These are phyloP conservation scores for Tupiocoris notatus DNA, from an alignment of 2,888 invertebrate species.

Conservation along the genomic window DNA sequence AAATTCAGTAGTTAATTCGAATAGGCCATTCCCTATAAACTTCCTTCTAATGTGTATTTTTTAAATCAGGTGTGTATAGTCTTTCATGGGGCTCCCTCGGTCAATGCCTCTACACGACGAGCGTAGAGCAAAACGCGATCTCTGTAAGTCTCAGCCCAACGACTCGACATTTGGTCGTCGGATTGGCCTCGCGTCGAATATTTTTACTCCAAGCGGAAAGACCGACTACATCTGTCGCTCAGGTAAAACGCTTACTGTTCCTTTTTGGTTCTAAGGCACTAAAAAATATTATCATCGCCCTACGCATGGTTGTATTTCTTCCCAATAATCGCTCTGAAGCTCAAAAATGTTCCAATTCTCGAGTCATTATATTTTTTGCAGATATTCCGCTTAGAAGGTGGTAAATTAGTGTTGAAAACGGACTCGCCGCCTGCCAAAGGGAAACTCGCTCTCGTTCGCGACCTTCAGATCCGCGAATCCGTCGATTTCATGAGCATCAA, in stretches of 20 bases:
- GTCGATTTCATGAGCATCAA: constrained; percentile 72
- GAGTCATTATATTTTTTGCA: constrained; percentile 35
- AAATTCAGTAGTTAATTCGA: neutral
- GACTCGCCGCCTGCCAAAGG: constrained; percentile 47
- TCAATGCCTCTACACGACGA: constrained; percentile 74
- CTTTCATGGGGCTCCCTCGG: constrained; percentile 72
- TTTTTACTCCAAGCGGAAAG: constrained; percentile 55
- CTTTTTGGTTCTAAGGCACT: too few relatives aligned
- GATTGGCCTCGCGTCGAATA: constrained; percentile 67
- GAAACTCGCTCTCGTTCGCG: constrained; percentile 60
- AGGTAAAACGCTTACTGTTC: constrained; percentile 51
- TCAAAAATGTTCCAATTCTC: neutral
- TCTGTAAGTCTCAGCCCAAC: constrained; percentile 83
- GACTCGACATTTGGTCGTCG: constrained; percentile 74
- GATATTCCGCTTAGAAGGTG: constrained; percentile 48
- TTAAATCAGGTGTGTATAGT: constrained; percentile 77
- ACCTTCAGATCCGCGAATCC: constrained; percentile 63
- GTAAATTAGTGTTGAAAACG: constrained; percentile 30
- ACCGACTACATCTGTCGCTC: constrained; percentile 54
- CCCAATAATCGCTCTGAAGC: too few relatives aligned
- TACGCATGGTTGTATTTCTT: too few relatives aligned
- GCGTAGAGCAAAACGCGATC: constrained; percentile 75
- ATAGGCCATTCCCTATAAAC: too few relatives aligned
- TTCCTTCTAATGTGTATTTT: too few relatives aligned
- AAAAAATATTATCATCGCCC: too few relatives aligned